These are phyloP conservation scores for Shargacucullia verbasci DNA, from an alignment of 2,888 invertebrate genomes.

Conservation along the genomic window DNA sequence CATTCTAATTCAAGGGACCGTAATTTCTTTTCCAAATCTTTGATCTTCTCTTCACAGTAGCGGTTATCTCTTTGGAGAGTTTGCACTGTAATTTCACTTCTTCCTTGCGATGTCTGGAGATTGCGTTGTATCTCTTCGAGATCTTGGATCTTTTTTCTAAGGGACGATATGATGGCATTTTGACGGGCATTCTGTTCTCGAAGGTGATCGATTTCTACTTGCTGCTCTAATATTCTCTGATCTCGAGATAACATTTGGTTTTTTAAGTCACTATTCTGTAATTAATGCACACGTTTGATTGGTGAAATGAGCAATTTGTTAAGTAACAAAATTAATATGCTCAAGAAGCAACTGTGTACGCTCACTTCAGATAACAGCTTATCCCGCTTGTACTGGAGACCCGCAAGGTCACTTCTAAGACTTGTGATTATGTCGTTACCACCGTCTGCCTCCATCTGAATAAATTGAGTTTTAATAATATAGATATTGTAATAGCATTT, in stretches of 20 bases:
- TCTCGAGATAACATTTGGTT: constrained; percentile 92
- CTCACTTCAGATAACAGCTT: constrained; percentile 93
- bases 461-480: constrained; percentile 25
- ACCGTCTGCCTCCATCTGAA: constrained; percentile 89
- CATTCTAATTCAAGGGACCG: constrained; percentile 92
- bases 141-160: constrained; percentile 94
- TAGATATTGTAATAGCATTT: background rate
- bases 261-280: constrained; percentile 92
- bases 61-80: constrained; percentile 93
- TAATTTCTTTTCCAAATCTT: constrained; percentile 93
- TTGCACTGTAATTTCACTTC: constrained; percentile 92
- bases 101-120: constrained; percentile 89
- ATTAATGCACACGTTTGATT: constrained; percentile 8
- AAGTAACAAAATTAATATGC: background rate
- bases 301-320: background rate
- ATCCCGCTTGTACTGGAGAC: constrained; percentile 95
- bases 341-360: constrained; percentile 7
- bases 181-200: constrained; percentile 95
- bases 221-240: constrained; percentile 92
- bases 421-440: constrained; percentile 92
- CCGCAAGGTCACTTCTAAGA: constrained; percentile 95
- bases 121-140: constrained; percentile 93
- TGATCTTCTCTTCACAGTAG: constrained; percentile 92
- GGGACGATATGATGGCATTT: constrained; percentile 93
- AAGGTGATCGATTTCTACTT: constrained; percentile 94